Percentiles rank a stretch among this genome's conserved stretches.
Conservation (phyloP, 30 jellyfish, hydroid and myxozoan genomes). For the Chrysaora quinquecirrha region DNA sequence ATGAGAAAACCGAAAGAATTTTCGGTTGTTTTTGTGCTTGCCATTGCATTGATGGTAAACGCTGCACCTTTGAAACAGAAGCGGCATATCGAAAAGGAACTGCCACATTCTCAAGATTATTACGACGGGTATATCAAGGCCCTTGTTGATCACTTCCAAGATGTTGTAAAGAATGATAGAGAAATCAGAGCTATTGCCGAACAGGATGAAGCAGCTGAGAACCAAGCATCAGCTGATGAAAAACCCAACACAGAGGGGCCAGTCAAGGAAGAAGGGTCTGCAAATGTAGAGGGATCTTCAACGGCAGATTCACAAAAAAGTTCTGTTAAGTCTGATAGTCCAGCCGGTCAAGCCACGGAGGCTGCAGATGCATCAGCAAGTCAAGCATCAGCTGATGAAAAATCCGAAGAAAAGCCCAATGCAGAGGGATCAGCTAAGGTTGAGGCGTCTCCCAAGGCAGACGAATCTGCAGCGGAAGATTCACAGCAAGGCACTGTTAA, state of each 20-base stretch:
- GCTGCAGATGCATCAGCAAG: not conserved
- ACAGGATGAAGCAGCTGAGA: slow-evolving; percentile 4
- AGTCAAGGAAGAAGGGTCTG: not conserved
- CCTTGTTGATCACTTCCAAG: slow-evolving; percentile 91
- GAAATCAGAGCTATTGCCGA: slow-evolving; percentile 78
- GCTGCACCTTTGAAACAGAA: slow-evolving; percentile 46
- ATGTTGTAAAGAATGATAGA: slow-evolving; percentile 74
- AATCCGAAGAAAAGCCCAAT: not conserved
- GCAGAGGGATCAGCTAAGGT: not conserved
- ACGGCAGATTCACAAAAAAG: not conserved
- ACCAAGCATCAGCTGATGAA: not conserved
- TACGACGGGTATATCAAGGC: slow-evolving; percentile 97
- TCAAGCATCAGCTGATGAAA: not conserved
- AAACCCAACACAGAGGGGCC: not conserved
- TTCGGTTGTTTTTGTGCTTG: not conserved
- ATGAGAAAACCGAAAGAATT: slow-evolving; percentile 75
- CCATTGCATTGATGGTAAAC: slow-evolving; percentile 3
- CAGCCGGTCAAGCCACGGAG: too few relatives aligned
- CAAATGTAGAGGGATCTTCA: not conserved
- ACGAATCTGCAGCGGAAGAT: not conserved
- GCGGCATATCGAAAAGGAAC: slow-evolving; percentile 48
- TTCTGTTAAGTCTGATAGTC: not conserved
- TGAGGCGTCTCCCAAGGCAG: too few relatives aligned
- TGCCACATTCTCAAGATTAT: slow-evolving; percentile 94
- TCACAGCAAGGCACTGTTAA: not conserved